Conservation (phyloP, 2,113 vertebrate genomes). For the Tinamus guttatus region DNA sequence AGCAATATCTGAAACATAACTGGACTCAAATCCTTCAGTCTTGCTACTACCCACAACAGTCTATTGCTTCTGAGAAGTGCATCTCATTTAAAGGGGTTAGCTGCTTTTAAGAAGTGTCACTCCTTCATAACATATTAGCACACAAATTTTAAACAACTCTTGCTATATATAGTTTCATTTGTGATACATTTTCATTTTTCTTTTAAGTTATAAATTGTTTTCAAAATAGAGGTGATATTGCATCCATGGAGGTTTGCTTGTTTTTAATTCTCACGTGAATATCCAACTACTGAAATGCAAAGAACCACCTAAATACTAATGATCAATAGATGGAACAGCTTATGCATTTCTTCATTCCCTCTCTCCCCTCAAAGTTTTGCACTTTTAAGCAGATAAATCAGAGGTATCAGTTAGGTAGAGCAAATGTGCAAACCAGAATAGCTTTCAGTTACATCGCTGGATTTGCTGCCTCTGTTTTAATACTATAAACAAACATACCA, state of each 20-base stretch:
- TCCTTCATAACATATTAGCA: not conserved
- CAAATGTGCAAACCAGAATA: not conserved
- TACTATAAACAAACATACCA: not conserved
- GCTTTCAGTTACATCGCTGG: not conserved
- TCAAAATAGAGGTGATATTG: not conserved
- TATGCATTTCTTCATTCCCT: not conserved
- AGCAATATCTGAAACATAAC: not conserved
- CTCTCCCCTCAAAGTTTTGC: not conserved
- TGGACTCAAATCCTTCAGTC: not conserved
- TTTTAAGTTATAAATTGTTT: not conserved
- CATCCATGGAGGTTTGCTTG: not conserved
- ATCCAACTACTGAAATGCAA: not conserved
- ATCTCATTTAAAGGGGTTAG: not conserved
- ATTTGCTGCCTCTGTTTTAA: constrained; percentile 12
- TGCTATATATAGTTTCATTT: not conserved
- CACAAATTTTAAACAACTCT: not conserved
- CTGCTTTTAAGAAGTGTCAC: not conserved
- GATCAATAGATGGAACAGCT: not conserved
- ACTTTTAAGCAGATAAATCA: not conserved
- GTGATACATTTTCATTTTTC: not conserved
- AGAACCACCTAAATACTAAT: not conserved
- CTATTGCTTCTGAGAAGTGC: not conserved
- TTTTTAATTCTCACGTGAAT: not conserved
- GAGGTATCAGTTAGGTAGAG: not conserved
- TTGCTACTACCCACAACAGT: not conserved